Conservation (phyloP, 2,797 vertebrate genomes). For the Mus spretus region DNA sequence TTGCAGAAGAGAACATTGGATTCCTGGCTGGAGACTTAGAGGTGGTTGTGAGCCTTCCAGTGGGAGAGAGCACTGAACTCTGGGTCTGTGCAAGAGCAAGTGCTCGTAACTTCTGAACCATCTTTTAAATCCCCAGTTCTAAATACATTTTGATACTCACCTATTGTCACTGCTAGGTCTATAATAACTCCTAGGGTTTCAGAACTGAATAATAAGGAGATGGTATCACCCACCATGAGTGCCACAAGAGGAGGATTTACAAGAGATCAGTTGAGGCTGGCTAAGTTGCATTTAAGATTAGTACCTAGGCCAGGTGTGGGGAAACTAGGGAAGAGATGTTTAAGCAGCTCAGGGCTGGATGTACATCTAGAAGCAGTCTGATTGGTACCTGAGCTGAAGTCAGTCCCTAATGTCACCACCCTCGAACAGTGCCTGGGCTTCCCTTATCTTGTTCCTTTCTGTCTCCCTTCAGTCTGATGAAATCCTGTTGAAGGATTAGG, state of each 20-base stretch:
- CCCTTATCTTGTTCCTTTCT: conserved; percentile 1
- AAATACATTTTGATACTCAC: conserved; percentile 32
- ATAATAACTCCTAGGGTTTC: background rate
- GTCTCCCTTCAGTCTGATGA: background rate
- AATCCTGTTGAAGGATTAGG: background rate
- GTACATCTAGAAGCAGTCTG: background rate
- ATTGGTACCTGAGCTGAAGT: background rate
- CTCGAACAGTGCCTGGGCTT: background rate
- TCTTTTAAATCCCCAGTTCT: background rate
- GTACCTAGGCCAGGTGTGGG: background rate
- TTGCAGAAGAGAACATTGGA: background rate
- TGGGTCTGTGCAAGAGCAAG: background rate
- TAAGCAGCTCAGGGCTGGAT: background rate
- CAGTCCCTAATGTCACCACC: background rate
- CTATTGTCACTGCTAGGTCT: background rate
- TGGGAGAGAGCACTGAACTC: background rate
- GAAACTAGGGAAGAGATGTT: background rate
- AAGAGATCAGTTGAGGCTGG: background rate
- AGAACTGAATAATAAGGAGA: background rate
- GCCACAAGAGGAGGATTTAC: background rate
- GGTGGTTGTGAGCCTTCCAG: background rate
- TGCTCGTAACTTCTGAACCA: background rate
- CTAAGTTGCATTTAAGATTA: background rate
- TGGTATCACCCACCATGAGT: background rate
- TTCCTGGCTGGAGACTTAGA: background rate